These are phyloP conservation scores for Zosterops lateralis DNA, from an alignment of 2,113 vertebrate genomes.

Conservation along the genomic window DNA sequence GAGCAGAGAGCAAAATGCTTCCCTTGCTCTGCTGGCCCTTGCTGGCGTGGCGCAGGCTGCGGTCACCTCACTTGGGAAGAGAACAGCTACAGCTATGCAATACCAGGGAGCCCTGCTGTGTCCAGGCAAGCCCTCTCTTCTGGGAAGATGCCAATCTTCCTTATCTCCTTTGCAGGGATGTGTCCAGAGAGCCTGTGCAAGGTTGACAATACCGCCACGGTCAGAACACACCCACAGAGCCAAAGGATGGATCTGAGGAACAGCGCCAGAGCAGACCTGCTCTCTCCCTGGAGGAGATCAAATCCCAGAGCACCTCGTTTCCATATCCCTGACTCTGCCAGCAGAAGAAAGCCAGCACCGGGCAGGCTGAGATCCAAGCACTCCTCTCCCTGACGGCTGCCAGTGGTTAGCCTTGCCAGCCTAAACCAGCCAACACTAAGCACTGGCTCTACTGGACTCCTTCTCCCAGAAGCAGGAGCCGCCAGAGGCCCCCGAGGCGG, in stretches of 20 bases:
- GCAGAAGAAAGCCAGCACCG: neutral
- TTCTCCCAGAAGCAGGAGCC: neutral
- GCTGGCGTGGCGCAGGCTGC: rapidly evolving
- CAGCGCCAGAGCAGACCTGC: neutral
- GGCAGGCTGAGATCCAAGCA: neutral
- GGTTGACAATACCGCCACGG: rapidly evolving
- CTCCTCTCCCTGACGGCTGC: neutral
- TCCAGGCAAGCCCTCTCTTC: neutral
- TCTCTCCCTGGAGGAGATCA: neutral
- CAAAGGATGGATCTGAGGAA: neutral
- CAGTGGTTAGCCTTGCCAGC: neutral
- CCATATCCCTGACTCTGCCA: neutral
- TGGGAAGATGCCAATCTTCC: neutral
- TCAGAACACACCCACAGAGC: neutral
- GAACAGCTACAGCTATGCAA: neutral
- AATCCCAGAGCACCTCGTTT: neutral
- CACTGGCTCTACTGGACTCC: neutral
- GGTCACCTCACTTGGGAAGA: neutral
- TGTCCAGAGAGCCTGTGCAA: neutral
- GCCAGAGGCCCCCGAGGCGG: neutral
- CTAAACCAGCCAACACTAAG: neutral
- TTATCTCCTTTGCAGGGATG: neutral
- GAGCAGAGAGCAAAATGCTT: neutral
- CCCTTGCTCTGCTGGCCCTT: neutral
- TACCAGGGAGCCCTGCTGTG: neutral